Conservation (phyloP, 2,797 vertebrate species). For the Amazona finschi region DNA sequence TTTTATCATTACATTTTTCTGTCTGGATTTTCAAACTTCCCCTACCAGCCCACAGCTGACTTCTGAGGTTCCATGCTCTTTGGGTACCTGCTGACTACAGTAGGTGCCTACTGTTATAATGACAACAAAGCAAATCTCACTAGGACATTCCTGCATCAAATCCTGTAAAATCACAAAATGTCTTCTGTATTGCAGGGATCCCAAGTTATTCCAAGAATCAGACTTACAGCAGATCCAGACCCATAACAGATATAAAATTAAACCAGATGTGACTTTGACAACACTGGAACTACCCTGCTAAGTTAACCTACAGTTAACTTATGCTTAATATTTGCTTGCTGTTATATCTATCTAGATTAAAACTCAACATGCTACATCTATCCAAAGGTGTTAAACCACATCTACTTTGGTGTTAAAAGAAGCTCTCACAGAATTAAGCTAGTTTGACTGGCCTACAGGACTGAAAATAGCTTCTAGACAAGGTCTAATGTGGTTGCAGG, state of each 20-base stretch:
- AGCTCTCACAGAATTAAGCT: neutral
- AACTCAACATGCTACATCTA: neutral
- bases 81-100: neutral
- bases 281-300: neutral
- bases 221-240: neutral
- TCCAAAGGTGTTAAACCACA: neutral
- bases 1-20: neutral
- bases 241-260: neutral
- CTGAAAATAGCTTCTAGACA: neutral
- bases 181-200: neutral
- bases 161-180: neutral
- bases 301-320: neutral
- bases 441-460: neutral
- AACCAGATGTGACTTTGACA: neutral
- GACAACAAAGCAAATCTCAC: neutral
- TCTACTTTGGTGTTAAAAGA: neutral
- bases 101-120: neutral
- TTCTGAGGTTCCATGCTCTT: neutral
- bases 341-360: neutral
- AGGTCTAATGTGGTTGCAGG: neutral
- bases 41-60: neutral
- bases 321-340: neutral
- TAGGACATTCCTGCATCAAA: neutral
- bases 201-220: neutral
- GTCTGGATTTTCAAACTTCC: neutral